These are phyloP conservation scores for Andrena trimmerana DNA, from an alignment of 2,888 invertebrate species.

Conservation along the genomic window DNA sequence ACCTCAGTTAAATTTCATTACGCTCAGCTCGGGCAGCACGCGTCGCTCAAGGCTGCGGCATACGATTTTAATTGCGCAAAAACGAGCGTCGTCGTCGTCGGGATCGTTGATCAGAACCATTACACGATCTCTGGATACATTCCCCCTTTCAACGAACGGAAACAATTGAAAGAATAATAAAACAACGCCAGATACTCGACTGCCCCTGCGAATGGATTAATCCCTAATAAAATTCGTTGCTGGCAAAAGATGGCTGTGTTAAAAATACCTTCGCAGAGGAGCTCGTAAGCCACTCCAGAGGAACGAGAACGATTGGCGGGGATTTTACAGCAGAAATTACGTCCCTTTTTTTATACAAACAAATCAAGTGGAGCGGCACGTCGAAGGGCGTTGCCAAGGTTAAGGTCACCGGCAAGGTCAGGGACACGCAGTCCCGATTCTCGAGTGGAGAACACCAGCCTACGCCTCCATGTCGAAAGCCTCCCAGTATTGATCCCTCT, in stretches of 20 bases:
- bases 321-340: background rate
- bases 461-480: slow-evolving; percentile 75
- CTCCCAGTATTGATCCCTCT: slow-evolving; percentile 81
- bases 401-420: slow-evolving; percentile 69
- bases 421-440: slow-evolving; percentile 66
- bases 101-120: slow-evolving; percentile 33
- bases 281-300: too few species aligned
- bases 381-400: slow-evolving; percentile 68
- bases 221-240: too few species aligned
- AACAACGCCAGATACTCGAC: too few species aligned
- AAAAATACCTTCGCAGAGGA: too few species aligned
- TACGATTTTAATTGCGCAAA: slow-evolving; percentile 63
- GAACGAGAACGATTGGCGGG: background rate
- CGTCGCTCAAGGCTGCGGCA: slow-evolving; percentile 43
- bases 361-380: slow-evolving; percentile 19
- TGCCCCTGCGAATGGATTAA: too few species aligned
- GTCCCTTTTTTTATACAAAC: background rate
- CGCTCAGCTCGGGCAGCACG: slow-evolving; percentile 30
- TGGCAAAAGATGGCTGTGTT: too few species aligned
- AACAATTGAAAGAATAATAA: too few species aligned
- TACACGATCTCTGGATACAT: too few species aligned
- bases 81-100: slow-evolving; percentile 47
- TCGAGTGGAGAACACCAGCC: slow-evolving; percentile 73
- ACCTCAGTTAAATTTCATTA: slow-evolving; percentile 70
- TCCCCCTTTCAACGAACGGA: too few species aligned